Evolutionary conservation across 2,797 vertebrate species (phyloP), one percentile per base, ranked within the genome.

Genomic region (Trematomus bernacchii): DNA sequence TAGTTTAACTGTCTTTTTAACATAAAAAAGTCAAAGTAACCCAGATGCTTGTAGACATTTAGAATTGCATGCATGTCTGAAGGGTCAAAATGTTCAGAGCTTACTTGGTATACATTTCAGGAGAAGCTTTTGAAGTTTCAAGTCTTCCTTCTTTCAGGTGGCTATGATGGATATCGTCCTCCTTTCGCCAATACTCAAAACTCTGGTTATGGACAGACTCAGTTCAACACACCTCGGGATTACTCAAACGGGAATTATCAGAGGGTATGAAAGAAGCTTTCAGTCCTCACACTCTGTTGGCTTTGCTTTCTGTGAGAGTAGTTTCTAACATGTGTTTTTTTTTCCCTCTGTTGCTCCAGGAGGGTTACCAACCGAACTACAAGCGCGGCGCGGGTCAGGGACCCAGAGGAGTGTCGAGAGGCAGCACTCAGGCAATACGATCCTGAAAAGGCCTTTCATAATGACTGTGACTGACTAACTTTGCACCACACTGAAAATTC

Each of bases 331-430:
- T 63, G 18, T 79, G 1, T 30, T 44, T 8, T 23, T 23, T 42
- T 42, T 27, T 65, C 1, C 47, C n/a, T 57, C 53, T 74, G 47
- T 63, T 33, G n/a, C 66, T 84, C 53, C 88, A 99, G 98, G 98
- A 99, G 74, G 97, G 98, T 75, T 99, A 99, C 93, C 98, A 99
- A 91, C 98, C 96, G 91, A 99, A 97, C 93, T 99, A 98, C 93
- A 99, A 99, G 91, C 97, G 98, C 65, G 97, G 97, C 84, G 94
- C 96, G 86, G 97, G 97, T 86, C 98, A 97, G 91, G 98, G 97
- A 89, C 95, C 97, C 89, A 95, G 97, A 93, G 98, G 97, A 92
- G 95, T 96, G 76, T 95, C 97, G 84, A 96, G 98, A 96, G 97
- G 97, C 96, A 98, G 95, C 94, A 87, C 89, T 86, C 89, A 90